Evolutionary conservation across 2,113 vertebrate genomes (phyloP), one percentile per base, ranked within the genome.

Genomic region (Spilogale gracilis): DNA sequence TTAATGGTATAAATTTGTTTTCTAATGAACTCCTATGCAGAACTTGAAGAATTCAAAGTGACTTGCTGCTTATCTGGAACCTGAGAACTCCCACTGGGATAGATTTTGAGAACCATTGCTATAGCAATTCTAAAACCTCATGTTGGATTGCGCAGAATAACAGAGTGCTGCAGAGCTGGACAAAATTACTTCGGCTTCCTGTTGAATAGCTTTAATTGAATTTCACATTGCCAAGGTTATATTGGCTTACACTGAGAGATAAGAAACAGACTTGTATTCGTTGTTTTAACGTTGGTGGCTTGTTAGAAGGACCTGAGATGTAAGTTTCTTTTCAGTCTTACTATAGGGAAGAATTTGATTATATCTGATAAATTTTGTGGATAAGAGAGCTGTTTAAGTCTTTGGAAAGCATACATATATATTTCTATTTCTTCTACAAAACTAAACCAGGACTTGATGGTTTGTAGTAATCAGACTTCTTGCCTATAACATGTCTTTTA

Each of bases 171-270:
- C 43, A 84, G 50, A 93, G 60, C 9, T 78, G 58, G 48, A 84
- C 78, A 60, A 76, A 93, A 67, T 60, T 89, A 17, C 58, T 89
- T 48, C 89, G 85, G 50, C 38, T 84, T 67, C 85, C 67, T 43
- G 69, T 43, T 5, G 50, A 93, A 89, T 56, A 93, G 56, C n/a
- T 78, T 89, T 93, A 83, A 93, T 69, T 93, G 58, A 76, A 52
- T 67, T 84, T 60, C 27, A 71, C 52, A 43, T 89, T 73, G 79
- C 60, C 60, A 89, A 89, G 50, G 74, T 83, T 84, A 78, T 78
- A 84, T 2, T 93, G 85, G 95, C 32, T 93, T 84, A 52, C 43
- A 32, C 25, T 8, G 58, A 93, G 38, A 89, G 45, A 74, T 52
- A 82, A 86, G 82, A 79, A 80, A 65, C 56, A 93, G 50, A 18